These are phyloP conservation scores for Uloborus diversus DNA, from an alignment of 1,140 invertebrate genomes.

Conservation along the genomic window DNA sequence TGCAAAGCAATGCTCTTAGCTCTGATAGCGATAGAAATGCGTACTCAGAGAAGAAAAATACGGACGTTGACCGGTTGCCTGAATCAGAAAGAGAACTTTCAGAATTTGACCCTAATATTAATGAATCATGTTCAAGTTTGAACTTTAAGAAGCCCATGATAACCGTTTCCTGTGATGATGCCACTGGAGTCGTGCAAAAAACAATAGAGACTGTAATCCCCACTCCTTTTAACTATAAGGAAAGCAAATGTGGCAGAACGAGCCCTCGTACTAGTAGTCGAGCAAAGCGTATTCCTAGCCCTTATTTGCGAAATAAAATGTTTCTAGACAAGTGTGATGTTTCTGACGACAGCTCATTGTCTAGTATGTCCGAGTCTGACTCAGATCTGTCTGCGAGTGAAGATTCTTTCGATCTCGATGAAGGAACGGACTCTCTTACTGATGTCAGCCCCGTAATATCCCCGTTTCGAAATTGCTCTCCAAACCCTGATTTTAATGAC, in stretches of 20 bases:
- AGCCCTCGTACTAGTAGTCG: not conserved
- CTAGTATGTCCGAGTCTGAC: slow-evolving; percentile 40
- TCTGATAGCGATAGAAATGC: not conserved
- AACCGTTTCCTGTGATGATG: slow-evolving; percentile 36
- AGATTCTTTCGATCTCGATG: slow-evolving; percentile 31
- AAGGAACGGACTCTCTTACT: slow-evolving; percentile 42
- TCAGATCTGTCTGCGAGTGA: slow-evolving; percentile 24
- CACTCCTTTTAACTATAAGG: slow-evolving; percentile 32
- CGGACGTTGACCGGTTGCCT: not conserved
- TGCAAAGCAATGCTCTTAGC: not conserved
- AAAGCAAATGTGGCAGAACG: slow-evolving; percentile 15
- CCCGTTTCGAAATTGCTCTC: slow-evolving; percentile 4
- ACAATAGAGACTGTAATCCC: slow-evolving; percentile 48
- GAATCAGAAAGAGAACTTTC: not conserved
- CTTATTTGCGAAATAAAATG: slow-evolving; percentile 18
- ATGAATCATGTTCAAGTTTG: slow-evolving; percentile 1
- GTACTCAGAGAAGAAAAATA: not conserved
- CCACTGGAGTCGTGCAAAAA: slow-evolving; percentile 28
- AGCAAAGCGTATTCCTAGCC: not conserved
- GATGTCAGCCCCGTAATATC: slow-evolving; percentile 45
- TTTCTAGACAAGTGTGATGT: slow-evolving; percentile 30
- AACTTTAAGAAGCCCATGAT: slow-evolving; percentile 30
- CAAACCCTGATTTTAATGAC: not conserved
- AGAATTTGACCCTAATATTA: not conserved
- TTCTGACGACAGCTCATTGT: slow-evolving; percentile 43